Conservation (phyloP, 2,113 vertebrate genomes). For the Rhinolophus ferrumequinum region DNA sequence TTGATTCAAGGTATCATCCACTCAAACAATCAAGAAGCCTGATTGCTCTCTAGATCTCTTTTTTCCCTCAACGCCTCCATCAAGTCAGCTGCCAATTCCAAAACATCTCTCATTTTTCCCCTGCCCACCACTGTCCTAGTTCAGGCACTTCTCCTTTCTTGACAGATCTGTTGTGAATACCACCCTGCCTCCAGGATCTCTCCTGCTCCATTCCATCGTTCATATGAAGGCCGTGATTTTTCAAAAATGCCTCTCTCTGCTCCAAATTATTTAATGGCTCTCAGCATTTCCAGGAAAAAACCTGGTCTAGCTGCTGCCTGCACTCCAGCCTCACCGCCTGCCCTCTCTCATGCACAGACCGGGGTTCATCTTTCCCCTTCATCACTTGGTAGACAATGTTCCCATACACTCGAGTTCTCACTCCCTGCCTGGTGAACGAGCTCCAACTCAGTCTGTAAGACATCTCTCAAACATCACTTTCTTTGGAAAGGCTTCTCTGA, state of each 20-base stretch:
- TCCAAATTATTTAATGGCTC: not conserved
- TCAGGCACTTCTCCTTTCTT: not conserved
- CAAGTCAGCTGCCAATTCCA: not conserved
- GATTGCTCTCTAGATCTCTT: not conserved
- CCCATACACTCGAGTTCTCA: not conserved
- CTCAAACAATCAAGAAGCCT: not conserved
- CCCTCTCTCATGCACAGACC: not conserved
- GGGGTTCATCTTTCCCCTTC: not conserved
- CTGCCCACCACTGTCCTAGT: not conserved
- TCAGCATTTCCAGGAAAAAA: not conserved
- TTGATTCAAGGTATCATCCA: not conserved
- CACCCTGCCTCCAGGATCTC: too few relatives aligned
- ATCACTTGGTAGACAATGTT: not conserved
- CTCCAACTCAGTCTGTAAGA: not conserved
- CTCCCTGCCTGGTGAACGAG: not conserved
- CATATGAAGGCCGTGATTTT: not conserved
- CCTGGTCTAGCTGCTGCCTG: not conserved
- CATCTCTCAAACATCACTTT: not conserved
- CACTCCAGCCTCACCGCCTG: not conserved
- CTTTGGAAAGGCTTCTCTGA: not conserved
- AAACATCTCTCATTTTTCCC: not conserved
- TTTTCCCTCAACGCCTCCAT: not conserved
- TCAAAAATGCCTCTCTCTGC: not conserved
- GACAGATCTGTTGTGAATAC: not conserved
- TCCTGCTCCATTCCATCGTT: not conserved